These are phyloP conservation scores for Galeruca laticollis DNA, from an alignment of 2,888 invertebrate species.

Conservation along the genomic window DNA sequence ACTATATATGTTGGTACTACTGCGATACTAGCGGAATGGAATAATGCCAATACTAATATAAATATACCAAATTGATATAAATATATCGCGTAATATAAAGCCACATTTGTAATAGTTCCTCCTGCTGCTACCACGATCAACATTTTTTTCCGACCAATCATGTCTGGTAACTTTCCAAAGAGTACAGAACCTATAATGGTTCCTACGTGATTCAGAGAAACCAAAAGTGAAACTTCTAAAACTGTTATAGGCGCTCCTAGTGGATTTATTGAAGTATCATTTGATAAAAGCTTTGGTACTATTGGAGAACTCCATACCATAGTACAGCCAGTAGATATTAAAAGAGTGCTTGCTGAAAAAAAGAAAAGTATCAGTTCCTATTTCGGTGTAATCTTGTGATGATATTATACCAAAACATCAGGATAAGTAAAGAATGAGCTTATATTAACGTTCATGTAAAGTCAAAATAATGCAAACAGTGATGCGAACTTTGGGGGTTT, in stretches of 20 bases:
- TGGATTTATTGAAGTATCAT: constrained; percentile 53
- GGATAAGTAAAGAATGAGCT: too few relatives aligned
- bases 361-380: too few relatives aligned
- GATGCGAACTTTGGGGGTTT: too few relatives aligned
- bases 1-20: constrained; percentile 86
- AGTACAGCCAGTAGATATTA: constrained; percentile 62
- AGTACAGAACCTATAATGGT: constrained; percentile 38
- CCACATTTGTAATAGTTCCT: constrained; percentile 68
- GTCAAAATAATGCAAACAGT: too few relatives aligned
- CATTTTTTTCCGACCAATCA: constrained; percentile 74
- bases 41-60: neutral
- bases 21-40: neutral
- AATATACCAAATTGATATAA: constrained; percentile 66
- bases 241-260: constrained; percentile 54
- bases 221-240: neutral
- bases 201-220: constrained; percentile 31
- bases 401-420: too few relatives aligned
- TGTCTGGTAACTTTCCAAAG: constrained; percentile 37
- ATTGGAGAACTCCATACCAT: constrained; percentile 64
- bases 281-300: constrained; percentile 40
- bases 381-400: too few relatives aligned
- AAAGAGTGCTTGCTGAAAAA: constrained; percentile 63
- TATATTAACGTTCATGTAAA: too few relatives aligned
- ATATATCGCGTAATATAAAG: constrained; percentile 36
- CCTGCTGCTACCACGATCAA: constrained; percentile 74